phyloP scores from a whole-genome alignment of 2,888 invertebrate species.

The Drosophila ezoana region DNA sequence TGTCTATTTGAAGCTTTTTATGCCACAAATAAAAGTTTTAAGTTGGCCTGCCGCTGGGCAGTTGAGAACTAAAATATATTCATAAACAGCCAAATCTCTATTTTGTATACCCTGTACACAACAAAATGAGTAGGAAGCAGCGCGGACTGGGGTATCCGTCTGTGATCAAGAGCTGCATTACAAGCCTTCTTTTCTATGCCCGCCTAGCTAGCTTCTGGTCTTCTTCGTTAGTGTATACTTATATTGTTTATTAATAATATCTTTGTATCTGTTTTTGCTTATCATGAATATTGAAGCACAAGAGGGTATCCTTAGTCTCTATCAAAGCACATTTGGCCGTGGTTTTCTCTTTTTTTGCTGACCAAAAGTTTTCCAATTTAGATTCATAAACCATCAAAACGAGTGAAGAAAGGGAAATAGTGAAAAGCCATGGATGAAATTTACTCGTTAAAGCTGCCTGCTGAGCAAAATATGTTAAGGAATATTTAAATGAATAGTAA shows the following conservation, averaged over 20 bases:
- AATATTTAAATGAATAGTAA: constrained; percentile 9
- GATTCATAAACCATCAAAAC: constrained; percentile 55
- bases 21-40: constrained; percentile 39
- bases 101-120: constrained; percentile 7
- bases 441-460: constrained; percentile 13
- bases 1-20: constrained; percentile 12
- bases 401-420: constrained; percentile 28
- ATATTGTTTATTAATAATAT: no score
- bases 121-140: not conserved
- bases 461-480: constrained; percentile 1
- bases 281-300: not conserved
- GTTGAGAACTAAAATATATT: constrained; percentile 18
- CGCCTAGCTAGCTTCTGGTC: no score
- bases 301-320: not conserved
- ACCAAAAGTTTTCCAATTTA: constrained; percentile 72
- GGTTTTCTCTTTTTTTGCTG: constrained; percentile 10
- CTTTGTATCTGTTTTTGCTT: no score
- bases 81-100: constrained; percentile 28
- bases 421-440: constrained; percentile 5
- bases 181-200: no score
- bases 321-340: not conserved
- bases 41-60: constrained; percentile 13
- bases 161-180: no score
- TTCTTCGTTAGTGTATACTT: no score
- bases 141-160: no score